phyloP scores from a whole-genome alignment of 64 coral and sea anemone genomes.

The Montipora cactus region DNA sequence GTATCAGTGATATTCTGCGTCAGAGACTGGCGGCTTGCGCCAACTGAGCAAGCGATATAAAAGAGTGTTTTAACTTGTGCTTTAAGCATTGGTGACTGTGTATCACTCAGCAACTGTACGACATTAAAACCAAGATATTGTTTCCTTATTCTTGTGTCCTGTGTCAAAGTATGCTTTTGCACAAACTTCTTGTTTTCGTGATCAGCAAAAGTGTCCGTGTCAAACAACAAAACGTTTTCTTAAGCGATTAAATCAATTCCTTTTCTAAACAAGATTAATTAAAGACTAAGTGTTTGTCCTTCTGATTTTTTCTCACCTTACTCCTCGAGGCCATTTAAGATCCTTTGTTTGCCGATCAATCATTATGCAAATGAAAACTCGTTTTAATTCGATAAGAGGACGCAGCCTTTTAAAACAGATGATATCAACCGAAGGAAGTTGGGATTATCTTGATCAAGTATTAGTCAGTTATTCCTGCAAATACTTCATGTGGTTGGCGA shows the following conservation, averaged over 20 bases:
- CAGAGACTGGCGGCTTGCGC: too few species aligned
- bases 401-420: background rate
- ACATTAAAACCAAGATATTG: background rate
- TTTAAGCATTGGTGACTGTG: background rate
- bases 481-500: background rate
- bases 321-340: background rate
- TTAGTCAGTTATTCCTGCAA: background rate
- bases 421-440: background rate
- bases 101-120: background rate
- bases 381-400: background rate
- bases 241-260: background rate
- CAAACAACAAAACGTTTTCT: background rate
- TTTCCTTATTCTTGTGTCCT: background rate
- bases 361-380: constrained; percentile 15
- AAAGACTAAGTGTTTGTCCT: background rate
- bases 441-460: background rate
- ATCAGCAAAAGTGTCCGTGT: background rate
- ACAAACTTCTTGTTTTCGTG: too few species aligned
- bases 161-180: background rate
- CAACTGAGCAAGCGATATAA: too few species aligned
- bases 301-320: background rate
- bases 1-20: too few species aligned
- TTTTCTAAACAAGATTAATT: background rate
- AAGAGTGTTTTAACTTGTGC: too few species aligned
- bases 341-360: background rate